phyloP scores from a whole-genome alignment of 2,797 vertebrate genomes.

The Aldrovandia affinis region DNA sequence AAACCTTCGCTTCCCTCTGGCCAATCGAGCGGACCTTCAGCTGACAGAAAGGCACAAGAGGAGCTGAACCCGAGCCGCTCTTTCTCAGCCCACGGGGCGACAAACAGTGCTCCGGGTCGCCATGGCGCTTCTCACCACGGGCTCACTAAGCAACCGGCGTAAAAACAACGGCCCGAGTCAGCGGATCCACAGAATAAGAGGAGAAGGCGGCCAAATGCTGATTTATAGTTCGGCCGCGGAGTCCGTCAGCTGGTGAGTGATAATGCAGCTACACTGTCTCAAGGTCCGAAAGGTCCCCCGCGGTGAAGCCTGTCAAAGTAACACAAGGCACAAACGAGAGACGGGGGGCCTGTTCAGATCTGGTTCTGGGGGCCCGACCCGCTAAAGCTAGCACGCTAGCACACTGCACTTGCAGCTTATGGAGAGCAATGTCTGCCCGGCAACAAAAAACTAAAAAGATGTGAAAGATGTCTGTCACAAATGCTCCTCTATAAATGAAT shows the following conservation, averaged over 20 bases:
- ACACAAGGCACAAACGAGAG: constrained; percentile 22
- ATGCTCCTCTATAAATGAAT: neutral
- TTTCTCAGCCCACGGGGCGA: neutral
- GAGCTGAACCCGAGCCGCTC: neutral
- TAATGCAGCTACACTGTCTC: constrained; percentile 50
- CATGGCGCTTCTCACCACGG: neutral
- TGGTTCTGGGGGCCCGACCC: neutral
- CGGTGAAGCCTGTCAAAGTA: constrained; percentile 25
- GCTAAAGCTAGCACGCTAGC: no score
- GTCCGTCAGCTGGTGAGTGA: neutral
- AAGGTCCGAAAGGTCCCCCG: constrained; percentile 3
- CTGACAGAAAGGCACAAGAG: neutral
- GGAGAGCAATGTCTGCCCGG: neutral
- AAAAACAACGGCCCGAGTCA: constrained; percentile 1
- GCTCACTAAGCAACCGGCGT: constrained; percentile 29
- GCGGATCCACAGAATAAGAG: neutral
- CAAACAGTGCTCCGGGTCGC: constrained; percentile 26
- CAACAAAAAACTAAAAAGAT: neutral
- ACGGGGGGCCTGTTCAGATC: neutral
- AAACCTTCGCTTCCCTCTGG: constrained; percentile 5
- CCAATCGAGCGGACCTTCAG: constrained; percentile 5
- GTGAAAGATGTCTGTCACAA: neutral
- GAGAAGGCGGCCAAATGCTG: constrained; percentile 13
- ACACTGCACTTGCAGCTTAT: neutral
- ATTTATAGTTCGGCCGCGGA: constrained; percentile 7